phyloP scores from a whole-genome alignment of 30 jellyfish, hydroid and myxozoan genomes.

The Sanderia malayensis region DNA sequence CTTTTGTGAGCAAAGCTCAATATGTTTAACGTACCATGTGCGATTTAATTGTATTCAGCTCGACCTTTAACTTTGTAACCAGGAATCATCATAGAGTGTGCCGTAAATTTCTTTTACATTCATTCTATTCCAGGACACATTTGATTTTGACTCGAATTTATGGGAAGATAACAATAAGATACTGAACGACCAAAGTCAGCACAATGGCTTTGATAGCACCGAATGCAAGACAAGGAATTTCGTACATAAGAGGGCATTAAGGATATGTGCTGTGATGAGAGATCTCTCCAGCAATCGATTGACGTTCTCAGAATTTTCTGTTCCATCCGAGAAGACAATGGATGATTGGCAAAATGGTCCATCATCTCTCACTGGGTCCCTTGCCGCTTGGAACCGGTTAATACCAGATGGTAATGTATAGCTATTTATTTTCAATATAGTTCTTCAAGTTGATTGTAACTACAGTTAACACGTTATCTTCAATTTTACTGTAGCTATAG shows the following conservation, averaged over 20 bases:
- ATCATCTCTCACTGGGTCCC: background rate
- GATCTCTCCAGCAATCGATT: constrained; percentile 22
- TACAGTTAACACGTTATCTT: too few relatives aligned
- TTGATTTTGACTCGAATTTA: background rate
- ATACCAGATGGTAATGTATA: constrained; percentile 28
- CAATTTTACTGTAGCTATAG: too few relatives aligned
- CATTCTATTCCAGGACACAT: constrained; percentile 15
- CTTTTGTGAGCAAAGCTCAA: too few relatives aligned
- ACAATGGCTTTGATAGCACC: constrained; percentile 30
- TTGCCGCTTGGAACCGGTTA: constrained; percentile 24
- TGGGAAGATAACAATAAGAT: constrained; percentile 8
- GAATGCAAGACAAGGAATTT: constrained; percentile 28
- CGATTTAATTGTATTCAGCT: too few relatives aligned
- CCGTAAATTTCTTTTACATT: too few relatives aligned
- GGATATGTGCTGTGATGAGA: constrained; percentile 57
- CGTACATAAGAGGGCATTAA: background rate
- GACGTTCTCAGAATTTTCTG: constrained; percentile 6
- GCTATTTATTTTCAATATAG: too few relatives aligned
- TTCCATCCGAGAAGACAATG: constrained; percentile 19
- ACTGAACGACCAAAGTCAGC: background rate
- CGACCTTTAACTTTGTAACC: too few relatives aligned
- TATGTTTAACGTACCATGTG: too few relatives aligned
- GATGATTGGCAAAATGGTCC: constrained; percentile 5
- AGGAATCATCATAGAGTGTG: too few relatives aligned
- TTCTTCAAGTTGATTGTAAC: too few relatives aligned